Conservation (phyloP, 1,140 invertebrate genomes). For the Danaus plexippus region DNA sequence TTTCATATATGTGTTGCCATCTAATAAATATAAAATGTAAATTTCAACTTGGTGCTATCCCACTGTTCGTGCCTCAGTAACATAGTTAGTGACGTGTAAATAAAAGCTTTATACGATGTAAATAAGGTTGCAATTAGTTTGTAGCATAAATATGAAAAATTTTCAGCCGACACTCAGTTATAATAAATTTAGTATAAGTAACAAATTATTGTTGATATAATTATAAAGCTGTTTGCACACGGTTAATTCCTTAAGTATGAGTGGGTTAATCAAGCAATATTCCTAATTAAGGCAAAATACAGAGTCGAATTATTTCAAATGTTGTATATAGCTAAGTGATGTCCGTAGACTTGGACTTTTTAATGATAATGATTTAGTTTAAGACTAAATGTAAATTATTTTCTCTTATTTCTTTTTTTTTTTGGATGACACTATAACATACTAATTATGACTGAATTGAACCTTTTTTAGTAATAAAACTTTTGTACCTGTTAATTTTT, state of each 20-base stretch:
- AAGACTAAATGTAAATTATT: background rate
- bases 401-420: background rate
- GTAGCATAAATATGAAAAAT: too few species aligned
- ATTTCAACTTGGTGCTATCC: slow-evolving; percentile 51
- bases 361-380: background rate
- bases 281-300: too few species aligned
- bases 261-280: too few species aligned
- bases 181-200: background rate
- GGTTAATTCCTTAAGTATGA: too few species aligned
- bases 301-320: too few species aligned
- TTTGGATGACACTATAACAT: background rate
- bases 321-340: too few species aligned
- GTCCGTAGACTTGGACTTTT: background rate
- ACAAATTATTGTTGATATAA: background rate
- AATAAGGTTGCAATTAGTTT: slow-evolving; percentile 4
- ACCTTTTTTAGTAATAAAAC: slow-evolving; percentile 15
- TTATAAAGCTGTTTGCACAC: too few species aligned
- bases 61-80: slow-evolving; percentile 55
- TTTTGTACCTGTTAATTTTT: slow-evolving; percentile 17
- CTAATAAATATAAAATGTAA: slow-evolving; percentile 16
- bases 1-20: slow-evolving; percentile 1
- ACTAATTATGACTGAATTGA: slow-evolving; percentile 15
- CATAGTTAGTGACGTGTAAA: slow-evolving; percentile 14
- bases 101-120: slow-evolving; percentile 13
- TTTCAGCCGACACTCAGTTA: background rate